These are phyloP conservation scores for Coreius guichenoti DNA, from an alignment of 2,797 vertebrate species.

Conservation along the genomic window DNA sequence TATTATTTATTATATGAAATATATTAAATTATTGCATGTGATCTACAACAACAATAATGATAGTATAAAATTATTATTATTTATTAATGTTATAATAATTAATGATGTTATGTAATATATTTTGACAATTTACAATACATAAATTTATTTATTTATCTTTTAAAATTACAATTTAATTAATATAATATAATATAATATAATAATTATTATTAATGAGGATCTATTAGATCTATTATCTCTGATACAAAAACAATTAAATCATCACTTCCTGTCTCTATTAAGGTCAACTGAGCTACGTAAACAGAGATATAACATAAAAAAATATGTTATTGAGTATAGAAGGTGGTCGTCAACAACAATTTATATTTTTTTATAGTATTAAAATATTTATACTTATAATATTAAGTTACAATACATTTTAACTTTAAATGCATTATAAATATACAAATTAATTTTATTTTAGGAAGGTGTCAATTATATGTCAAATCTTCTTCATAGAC, in stretches of 20 bases:
- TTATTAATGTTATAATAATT: not conserved
- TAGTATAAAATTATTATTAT: not conserved
- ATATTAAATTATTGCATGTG: too few relatives aligned
- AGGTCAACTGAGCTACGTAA: not conserved
- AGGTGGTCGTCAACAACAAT: not conserved
- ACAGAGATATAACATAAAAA: not conserved
- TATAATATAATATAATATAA: too few relatives aligned
- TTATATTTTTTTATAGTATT: not conserved
- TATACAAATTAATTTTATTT: not conserved
- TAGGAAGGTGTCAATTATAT: not conserved
- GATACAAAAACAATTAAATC: not conserved
- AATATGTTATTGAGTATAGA: not conserved
- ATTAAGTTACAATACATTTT: not conserved
- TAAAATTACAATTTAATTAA: not conserved
- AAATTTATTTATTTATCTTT: not conserved
- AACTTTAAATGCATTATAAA: not conserved
- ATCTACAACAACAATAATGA: not conserved
- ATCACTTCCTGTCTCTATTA: not conserved
- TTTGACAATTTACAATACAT: too few relatives aligned
- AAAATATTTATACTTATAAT: not conserved
- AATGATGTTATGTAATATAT: not conserved
- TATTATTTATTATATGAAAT: too few relatives aligned
- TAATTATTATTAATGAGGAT: too few relatives aligned
- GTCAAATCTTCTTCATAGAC: not conserved
- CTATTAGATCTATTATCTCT: not conserved